Conservation (phyloP, 2,888 invertebrate species). For the Phytoseiulus persimilis region DNA sequence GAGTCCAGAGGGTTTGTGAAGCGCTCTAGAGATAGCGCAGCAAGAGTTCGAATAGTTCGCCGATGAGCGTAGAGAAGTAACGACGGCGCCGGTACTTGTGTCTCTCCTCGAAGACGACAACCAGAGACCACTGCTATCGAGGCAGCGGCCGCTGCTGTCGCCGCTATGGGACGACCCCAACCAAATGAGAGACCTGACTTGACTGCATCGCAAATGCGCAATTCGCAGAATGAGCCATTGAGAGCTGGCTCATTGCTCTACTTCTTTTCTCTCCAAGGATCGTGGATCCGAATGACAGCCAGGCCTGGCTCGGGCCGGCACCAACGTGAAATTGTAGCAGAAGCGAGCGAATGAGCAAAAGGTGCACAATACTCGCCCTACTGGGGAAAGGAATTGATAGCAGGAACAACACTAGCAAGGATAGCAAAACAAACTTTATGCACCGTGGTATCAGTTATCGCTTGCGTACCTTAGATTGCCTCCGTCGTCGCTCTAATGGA, state of each 20-base stretch:
- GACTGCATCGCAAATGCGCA: background rate
- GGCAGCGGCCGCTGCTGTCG: background rate
- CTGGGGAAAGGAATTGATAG: background rate
- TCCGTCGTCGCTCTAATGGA: background rate
- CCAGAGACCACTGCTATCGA: background rate
- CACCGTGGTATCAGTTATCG: background rate
- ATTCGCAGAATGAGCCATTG: background rate
- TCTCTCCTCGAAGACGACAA: background rate
- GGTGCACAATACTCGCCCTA: background rate
- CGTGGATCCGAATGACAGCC: background rate
- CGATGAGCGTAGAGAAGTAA: background rate
- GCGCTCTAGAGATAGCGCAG: too few relatives aligned
- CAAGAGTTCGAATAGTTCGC: too few relatives aligned
- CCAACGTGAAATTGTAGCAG: background rate
- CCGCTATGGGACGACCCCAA: background rate
- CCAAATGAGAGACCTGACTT: constrained; percentile 5
- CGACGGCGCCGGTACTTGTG: background rate
- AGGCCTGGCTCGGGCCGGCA: background rate
- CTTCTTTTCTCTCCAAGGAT: background rate
- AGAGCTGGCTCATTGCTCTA: background rate
- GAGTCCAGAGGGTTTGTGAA: too few relatives aligned
- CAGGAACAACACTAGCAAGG: too few relatives aligned
- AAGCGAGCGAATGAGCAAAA: background rate
- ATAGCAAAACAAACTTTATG: background rate
- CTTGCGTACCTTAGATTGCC: too few relatives aligned